Evolutionary conservation across 2,113 vertebrate genomes (phyloP), one percentile per base, ranked within the genome.

Genomic region (Onychostoma macrolepis): DNA sequence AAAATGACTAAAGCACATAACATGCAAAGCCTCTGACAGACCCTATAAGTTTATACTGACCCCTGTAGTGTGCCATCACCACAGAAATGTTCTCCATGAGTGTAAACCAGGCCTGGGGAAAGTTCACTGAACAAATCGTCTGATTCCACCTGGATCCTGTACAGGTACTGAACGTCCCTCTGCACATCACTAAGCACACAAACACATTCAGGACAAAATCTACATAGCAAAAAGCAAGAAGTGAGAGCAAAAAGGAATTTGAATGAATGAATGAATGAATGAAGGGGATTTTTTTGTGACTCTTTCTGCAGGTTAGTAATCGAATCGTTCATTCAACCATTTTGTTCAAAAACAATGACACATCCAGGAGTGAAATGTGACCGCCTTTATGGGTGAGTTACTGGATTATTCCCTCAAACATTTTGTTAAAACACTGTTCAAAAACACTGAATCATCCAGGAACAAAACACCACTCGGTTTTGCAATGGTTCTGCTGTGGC

Each of bases 51-150:
- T 87, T 24, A 72, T 28, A 33, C 4, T 72, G 45, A 99, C 98
- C 11, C 90, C 65, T 96, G 93, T 84, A 96, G 92, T 88, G 92
- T 92, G 43, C 97, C 96, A 56, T 99, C 97, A 24, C 98, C 97
- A 24, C 98, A 99, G 92, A 96, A 99, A 61, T 95, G 87, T 8
- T 95, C 84, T 77, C 97, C 97, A 0, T 97, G 97, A 38, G 93
- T 88, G 5, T 98, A 97, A 89, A 94, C 0, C 0, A 99, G 93
- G 0, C 95, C 89, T 19, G 97, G 96, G 0, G 98, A 99, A 0
- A 93, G 90, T 88, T 96, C 95, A 86, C 97, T 97, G n/a, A 95
- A 81, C 41, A 93, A 90, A 45, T 93, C 88, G 7, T 93, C 96
- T 28, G 94, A 94, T 69, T 95, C 89, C 19, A 96, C 96, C 90